These are phyloP conservation scores for Fregetta grallaria DNA, from an alignment of 2,113 vertebrate species.

Conservation along the genomic window DNA sequence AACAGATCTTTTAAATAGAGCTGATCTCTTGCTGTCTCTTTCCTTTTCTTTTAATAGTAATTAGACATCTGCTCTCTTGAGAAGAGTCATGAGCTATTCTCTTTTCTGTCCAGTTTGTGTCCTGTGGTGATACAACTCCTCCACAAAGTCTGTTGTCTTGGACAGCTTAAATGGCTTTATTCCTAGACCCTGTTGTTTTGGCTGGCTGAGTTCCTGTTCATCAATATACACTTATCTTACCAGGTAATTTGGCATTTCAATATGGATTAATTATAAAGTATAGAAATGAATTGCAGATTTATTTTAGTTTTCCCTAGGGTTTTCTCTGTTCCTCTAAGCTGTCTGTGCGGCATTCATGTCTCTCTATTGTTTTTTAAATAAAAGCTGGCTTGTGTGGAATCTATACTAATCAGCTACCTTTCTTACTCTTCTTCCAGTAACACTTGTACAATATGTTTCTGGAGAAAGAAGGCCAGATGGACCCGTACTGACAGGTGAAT, in stretches of 20 bases:
- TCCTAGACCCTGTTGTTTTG: neutral
- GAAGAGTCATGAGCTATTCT: neutral
- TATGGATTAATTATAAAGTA: neutral
- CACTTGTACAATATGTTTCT: neutral
- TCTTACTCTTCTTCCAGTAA: neutral
- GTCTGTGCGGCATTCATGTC: neutral
- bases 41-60: conserved; percentile 10
- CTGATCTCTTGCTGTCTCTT: neutral
- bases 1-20: neutral
- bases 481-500: neutral
- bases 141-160: conserved; percentile 56
- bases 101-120: conserved; percentile 46
- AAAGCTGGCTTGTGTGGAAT: neutral
- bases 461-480: neutral
- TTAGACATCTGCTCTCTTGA: conserved; percentile 19
- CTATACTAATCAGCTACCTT: neutral
- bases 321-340: neutral
- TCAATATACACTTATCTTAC: neutral
- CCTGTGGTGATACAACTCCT: conserved; percentile 20
- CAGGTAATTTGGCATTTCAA: neutral
- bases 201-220: neutral
- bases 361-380: neutral
- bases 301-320: neutral
- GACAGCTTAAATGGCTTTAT: neutral
- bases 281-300: neutral